Conservation (phyloP, 2,888 invertebrate genomes). For the Microctonus aethiopoides region DNA sequence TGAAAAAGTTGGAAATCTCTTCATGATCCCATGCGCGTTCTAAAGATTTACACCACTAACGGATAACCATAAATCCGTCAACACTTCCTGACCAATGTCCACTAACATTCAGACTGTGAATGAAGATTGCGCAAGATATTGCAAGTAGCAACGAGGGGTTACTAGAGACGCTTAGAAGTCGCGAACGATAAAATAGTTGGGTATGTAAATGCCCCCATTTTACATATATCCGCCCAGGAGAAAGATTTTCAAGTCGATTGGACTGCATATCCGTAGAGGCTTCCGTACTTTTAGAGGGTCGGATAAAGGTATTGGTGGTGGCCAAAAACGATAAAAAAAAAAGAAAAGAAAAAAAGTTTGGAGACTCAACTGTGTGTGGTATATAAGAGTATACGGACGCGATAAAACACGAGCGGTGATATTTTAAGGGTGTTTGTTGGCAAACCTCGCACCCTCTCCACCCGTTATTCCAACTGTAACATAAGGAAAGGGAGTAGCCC, state of each 20-base stretch:
- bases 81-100: conserved; percentile 48
- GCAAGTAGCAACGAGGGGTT: conserved; percentile 5
- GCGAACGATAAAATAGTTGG: conserved; percentile 51
- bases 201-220: conserved; percentile 52
- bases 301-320: conserved; percentile 9
- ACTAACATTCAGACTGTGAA: conserved; percentile 34
- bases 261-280: conserved; percentile 30
- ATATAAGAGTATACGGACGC: conserved; percentile 22
- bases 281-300: conserved; percentile 4
- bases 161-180: conserved; percentile 41
- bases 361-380: conserved; percentile 10
- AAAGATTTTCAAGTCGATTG: conserved; percentile 44
- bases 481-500: conserved; percentile 19
- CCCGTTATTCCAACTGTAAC: background rate
- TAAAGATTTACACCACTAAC: background rate
- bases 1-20: background rate
- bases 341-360: conserved; percentile 27
- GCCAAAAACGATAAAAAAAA: background rate
- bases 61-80: conserved; percentile 59
- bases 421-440: conserved; percentile 60
- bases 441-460: conserved; percentile 34
- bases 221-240: conserved; percentile 38
- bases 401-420: conserved; percentile 58
- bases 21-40: background rate
- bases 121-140: conserved; percentile 43